A percentile compares a stretch with the other conserved stretches of the same genome.
These are phyloP conservation scores for Oncorhynchus gorbuscha DNA, from an alignment of 2,113 vertebrate genomes.

Conservation along the genomic window DNA sequence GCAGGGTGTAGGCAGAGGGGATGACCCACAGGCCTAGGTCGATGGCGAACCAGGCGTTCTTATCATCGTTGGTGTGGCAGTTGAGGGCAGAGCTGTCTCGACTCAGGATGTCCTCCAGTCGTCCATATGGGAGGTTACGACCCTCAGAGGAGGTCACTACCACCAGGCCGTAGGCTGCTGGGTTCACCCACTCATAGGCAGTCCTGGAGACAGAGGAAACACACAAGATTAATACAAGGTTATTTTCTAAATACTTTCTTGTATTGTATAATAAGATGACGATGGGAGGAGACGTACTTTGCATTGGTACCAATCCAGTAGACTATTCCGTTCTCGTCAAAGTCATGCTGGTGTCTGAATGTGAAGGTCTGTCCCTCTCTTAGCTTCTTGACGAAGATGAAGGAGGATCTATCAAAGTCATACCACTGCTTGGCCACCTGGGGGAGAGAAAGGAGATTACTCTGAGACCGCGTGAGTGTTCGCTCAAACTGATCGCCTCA, in stretches of 20 bases:
- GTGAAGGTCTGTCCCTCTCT: constrained; percentile 94
- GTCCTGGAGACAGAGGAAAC: constrained; percentile 73
- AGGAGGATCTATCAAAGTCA: constrained; percentile 95
- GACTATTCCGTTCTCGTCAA: constrained; percentile 98
- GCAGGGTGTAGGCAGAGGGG: constrained; percentile 93
- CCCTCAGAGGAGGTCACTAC: constrained; percentile 98
- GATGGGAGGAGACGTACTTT: constrained; percentile 79
- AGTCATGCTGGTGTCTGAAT: constrained; percentile 97
- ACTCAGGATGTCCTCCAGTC: constrained; percentile 95
- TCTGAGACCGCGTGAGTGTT: no score
- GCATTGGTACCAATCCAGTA: constrained; percentile 99
- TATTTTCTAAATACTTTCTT: no score
- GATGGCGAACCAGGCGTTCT: constrained; percentile 98
- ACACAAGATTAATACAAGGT: no score
- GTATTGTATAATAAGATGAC: no score
- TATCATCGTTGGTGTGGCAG: constrained; percentile 98
- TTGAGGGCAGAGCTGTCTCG: constrained; percentile 98
- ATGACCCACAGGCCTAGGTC: constrained; percentile 96
- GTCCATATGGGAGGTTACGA: constrained; percentile 94
- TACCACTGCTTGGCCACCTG: constrained; percentile 99
- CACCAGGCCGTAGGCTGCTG: constrained; percentile 95
- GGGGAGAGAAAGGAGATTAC: not conserved
- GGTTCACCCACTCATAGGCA: constrained; percentile 98
- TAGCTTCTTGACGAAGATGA: constrained; percentile 95
- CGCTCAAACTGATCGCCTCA: no score